Evolutionary conservation across 1,140 invertebrate genomes (phyloP), one percentile per base, ranked within the genome.

Genomic region (Drosophila tristis): DNA sequence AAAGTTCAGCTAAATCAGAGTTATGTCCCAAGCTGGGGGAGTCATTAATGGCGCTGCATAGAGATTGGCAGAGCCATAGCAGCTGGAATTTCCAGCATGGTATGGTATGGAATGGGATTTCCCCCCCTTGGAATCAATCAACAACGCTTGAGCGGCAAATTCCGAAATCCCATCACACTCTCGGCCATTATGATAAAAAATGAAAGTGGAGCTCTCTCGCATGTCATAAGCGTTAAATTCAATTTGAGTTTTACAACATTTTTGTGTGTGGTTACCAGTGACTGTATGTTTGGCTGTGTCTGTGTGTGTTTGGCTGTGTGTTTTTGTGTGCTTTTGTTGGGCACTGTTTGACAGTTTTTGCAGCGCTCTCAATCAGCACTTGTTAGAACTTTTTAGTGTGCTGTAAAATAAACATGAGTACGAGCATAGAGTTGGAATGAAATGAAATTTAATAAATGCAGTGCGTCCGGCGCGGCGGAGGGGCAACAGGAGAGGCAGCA

Each of bases 381-480:
- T 85, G 81, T 78, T 86, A 87, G 81, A 86, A 85, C 73, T 85
- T 74, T 86, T 85, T 77, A 86, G 82, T 82, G 63, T 78, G 78
- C 62, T 62, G 74, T 87, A 86, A 86, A 87, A 86, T 86, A 86
- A 87, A 86, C 81, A 86, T 86, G 84, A 86, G 74, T 64, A 86
- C 87, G 84, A 86, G 74, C 63, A 50, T 66, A 60, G 60, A 74
- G 59, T 78, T 80, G 80, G 67, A 81, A 82, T 84, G 68, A 86
- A 85, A 85, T 85, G 82, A 81, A 87, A 86, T 86, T 87, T 86
- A 86, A 84, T 84, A 84, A 84, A 84, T 84, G 80, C 76, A 87
- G 20, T 56, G 71, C 16, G 39, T 9, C n/a, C 23, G 2, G 23
- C 4, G 56, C 23, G 2, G 2, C 4, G 56, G 51, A 65, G 50